Evolutionary conservation across 2,888 invertebrate species (phyloP), one percentile per base, ranked within the genome.

Genomic region (Gonocerus acuteangulatus): DNA sequence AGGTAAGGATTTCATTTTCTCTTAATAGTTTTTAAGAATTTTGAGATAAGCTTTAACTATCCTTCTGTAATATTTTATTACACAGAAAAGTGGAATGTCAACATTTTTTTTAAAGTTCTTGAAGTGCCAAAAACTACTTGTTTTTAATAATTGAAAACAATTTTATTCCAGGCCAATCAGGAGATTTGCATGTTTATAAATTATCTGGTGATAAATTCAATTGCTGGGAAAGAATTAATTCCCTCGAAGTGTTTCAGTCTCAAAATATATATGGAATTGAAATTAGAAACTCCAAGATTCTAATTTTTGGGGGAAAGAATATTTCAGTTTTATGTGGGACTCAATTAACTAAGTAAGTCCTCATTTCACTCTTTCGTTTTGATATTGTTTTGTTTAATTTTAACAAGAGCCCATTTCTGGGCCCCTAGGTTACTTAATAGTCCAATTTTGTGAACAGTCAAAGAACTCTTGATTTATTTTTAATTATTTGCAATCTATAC

Each of bases 221-320:
- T 27, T 15, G 66, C n/a, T 65, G 64, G 7, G 60, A 66, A 21
- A 63, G 71, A 36, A 51, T 72, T 18, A 57, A 68, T 47, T 68
- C 68, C 63, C 62, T 70, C 39, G 64, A 71, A 65, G 69, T 75
- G 48, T 74, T 75, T 69, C 69, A 75, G 7, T 79, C 79, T 0
- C 79, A 82, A 69, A 81, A 80, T 73, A 78, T 84, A 64, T 80
- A 82, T 72, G 81, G 82, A 36, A 77, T 83, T 66, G 72, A 76
- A 21, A 69, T 73, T 16, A 72, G 72, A 48, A 66, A 71, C 45
- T 66, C 66, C 56, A 66, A 67, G 4, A 67, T 81, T n/a, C 71
- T 81, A 45, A 71, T 81, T 47, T 80, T 77, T 73, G 83, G 83
- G 13, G 82, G 81, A 15, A 80, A 78, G 72, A 76, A 79, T 68